phyloP scores from a whole-genome alignment of 2,888 invertebrate genomes.

The Latrodectus hesperus region DNA sequence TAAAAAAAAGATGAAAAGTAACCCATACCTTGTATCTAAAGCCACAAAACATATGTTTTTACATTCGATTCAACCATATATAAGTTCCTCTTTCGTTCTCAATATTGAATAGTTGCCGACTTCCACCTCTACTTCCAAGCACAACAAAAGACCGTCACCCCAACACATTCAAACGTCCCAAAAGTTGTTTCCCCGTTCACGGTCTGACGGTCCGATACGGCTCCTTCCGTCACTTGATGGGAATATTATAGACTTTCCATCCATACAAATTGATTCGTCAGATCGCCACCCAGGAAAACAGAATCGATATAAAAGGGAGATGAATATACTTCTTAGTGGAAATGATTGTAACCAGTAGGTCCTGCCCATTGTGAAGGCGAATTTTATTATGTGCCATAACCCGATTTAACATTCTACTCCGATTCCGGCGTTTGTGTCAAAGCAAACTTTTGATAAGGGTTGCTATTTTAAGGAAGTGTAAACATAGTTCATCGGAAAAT shows the following conservation, averaged over 20 bases:
- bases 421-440: not conserved
- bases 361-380: not conserved
- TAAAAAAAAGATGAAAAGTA: constrained; percentile 8
- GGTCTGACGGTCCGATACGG: not conserved
- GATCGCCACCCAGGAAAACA: not conserved
- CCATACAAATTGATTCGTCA: constrained; percentile 47
- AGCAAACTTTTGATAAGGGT: no score
- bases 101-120: constrained; percentile 1
- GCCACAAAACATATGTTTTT: constrained; percentile 45
- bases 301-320: not conserved
- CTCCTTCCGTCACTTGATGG: constrained; percentile 25
- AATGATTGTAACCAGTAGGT: not conserved
- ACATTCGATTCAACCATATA: constrained; percentile 13
- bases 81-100: constrained; percentile 4
- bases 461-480: no score
- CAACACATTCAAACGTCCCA: constrained; percentile 21
- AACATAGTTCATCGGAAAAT: no score
- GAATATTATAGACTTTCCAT: constrained; percentile 55
- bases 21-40: constrained; percentile 18
- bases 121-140: constrained; percentile 15
- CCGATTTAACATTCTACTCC: not conserved
- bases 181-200: constrained; percentile 15
- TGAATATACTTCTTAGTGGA: not conserved
- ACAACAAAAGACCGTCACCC: constrained; percentile 18
- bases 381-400: constrained; percentile 3